A percentile compares a stretch with the other conserved stretches of the same genome.
These are phyloP conservation scores for Orchesellides sinensis DNA, from an alignment of 2,888 invertebrate species.

Conservation along the genomic window DNA sequence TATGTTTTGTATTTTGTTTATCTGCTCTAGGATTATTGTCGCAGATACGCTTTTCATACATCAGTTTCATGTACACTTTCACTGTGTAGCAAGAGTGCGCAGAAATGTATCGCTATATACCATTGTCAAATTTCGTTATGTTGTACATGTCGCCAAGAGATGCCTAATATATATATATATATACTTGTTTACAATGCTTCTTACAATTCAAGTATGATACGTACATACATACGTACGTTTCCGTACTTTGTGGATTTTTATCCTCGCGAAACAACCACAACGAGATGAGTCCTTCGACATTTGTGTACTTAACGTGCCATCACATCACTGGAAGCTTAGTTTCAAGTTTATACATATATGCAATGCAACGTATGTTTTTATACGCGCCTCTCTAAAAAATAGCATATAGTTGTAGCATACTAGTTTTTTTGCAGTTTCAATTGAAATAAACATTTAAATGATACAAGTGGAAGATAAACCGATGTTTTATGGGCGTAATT, in stretches of 20 bases:
- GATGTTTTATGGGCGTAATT: constrained; percentile 75
- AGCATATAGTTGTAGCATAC: constrained; percentile 2
- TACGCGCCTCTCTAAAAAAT: not conserved
- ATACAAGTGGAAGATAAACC: constrained; percentile 75
- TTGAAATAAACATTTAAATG: constrained; percentile 75
- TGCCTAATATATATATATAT: too few relatives aligned
- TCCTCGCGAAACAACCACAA: not conserved
- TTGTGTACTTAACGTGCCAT: too few relatives aligned
- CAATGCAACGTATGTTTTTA: not conserved
- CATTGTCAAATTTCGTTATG: too few relatives aligned
- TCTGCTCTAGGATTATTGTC: constrained; percentile 21
- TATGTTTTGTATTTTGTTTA: constrained; percentile 3
- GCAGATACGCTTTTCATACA: not conserved
- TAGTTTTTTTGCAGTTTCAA: constrained; percentile 68
- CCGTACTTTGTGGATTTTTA: too few relatives aligned
- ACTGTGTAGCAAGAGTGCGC: not conserved
- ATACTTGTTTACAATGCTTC: too few relatives aligned
- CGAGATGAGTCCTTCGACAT: too few relatives aligned
- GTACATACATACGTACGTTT: too few relatives aligned
- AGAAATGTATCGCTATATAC: not conserved
- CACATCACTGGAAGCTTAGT: constrained; percentile 8
- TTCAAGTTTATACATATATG: constrained; percentile 7
- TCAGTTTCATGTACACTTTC: not conserved
- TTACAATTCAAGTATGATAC: too few relatives aligned
- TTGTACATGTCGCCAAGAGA: too few relatives aligned